phyloP scores from a whole-genome alignment of 2,888 invertebrate species.

The Aphodius granarius region DNA sequence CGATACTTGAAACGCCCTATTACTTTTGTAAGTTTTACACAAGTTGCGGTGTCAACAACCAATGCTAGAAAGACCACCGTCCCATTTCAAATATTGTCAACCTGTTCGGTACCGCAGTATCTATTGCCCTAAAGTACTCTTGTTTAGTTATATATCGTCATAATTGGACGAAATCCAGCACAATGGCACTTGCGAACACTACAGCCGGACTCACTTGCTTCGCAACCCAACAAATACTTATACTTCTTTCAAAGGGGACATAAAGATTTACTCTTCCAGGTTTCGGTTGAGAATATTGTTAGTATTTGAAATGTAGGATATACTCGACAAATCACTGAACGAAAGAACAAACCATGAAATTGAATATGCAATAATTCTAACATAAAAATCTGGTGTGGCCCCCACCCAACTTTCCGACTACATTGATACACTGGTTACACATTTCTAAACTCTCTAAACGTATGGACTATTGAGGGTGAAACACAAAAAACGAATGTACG shows the following conservation, averaged over 20 bases:
- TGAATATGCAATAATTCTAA: no score
- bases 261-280: not conserved
- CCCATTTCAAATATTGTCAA: not conserved
- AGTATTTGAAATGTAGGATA: not conserved
- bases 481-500: no score
- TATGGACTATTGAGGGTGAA: no score
- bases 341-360: no score
- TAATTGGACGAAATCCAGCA: constrained; percentile 8
- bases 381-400: no score
- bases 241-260: not conserved
- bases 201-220: not conserved
- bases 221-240: not conserved
- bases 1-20: not conserved
- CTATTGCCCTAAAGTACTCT: constrained; percentile 6
- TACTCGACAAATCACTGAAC: no score
- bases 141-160: constrained; percentile 13
- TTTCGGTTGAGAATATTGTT: not conserved
- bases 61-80: not conserved
- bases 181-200: constrained; percentile 11
- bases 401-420: no score
- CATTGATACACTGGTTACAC: no score
- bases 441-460: no score
- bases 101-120: constrained; percentile 1
- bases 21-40: constrained; percentile 7
- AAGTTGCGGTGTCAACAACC: not conserved